Evolutionary conservation across 1,140 invertebrate species (phyloP), one percentile per base, ranked within the genome.

Genomic region (Fopius arisanus): DNA sequence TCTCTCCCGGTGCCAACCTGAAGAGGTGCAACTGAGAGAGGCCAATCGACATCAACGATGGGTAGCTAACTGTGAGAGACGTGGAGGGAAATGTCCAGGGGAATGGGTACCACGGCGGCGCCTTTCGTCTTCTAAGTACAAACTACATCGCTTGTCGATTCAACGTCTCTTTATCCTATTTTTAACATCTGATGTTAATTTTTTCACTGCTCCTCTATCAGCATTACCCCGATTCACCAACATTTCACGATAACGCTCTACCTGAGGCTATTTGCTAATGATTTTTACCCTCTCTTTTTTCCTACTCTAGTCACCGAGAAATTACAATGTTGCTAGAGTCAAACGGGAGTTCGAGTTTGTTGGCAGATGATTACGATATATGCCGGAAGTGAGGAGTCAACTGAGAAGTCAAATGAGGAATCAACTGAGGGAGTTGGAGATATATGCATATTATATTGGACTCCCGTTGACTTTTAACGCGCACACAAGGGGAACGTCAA

Each of bases 101-200:
- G 54, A 59, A 28, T 59, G 21, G 54, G 23, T 2, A 75, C 76
- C 37, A 76, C 76, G 76, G 75, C 78, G 80, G 76, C 48, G 74
- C 76, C 75, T 82, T 82, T 80, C 78, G 73, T 82, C 76, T 59
- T 43, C 23, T 9, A n/a, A 72, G 51, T 65, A 74, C 41, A 75
- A 78, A 76, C 75, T 77, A 74, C 54, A 37, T 48, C 48, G 78
- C 59, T 66, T 59, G 54, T 59, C 21, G 41, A 72, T 74, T 62
- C 31, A 21, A 26, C 62, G 67, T 78, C 70, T 72, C 73, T 77
- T 77, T 66, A 73, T 73, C 26, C 70, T 19, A 10, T 54, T 54
- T 54, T 54, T 54, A 9, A 54, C 37, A 19, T 29, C 19, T 51
- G 37, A 16, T 33, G 31, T 68, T 74, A 14, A 51, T 62, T 74